phyloP scores from a whole-genome alignment of 2,888 invertebrate genomes.

The Cosmia pyralina region DNA sequence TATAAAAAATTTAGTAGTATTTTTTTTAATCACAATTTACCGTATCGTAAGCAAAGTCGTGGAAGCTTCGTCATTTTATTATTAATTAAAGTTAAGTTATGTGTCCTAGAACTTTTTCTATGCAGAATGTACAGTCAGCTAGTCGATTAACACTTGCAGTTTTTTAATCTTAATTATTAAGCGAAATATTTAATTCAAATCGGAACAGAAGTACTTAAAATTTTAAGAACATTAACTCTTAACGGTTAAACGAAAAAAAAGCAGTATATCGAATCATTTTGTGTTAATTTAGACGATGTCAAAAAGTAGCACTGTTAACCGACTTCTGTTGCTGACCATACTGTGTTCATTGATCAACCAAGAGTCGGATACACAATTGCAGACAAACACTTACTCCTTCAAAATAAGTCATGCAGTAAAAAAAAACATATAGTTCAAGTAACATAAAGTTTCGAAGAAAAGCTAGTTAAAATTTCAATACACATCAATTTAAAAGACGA shows the following conservation, averaged over 20 bases:
- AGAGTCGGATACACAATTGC: background rate
- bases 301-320: no score
- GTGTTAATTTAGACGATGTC: no score
- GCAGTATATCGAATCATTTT: no score
- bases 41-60: background rate
- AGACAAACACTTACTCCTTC: background rate
- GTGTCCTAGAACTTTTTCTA: background rate
- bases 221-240: no score
- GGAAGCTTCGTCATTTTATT: background rate
- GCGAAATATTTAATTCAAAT: no score
- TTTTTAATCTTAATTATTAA: no score
- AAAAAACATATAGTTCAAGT: background rate
- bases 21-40: background rate
- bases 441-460: background rate
- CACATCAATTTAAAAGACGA: no score
- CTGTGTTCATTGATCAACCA: background rate
- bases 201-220: no score
- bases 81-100: background rate
- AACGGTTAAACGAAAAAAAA: no score
- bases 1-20: background rate
- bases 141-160: no score
- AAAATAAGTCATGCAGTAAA: background rate
- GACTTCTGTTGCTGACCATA: no score
- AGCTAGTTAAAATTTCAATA: background rate
- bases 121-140: no score